Evolutionary conservation across 2,113 vertebrate genomes (phyloP).

Genomic region (Corythornis cristatus): DNA sequence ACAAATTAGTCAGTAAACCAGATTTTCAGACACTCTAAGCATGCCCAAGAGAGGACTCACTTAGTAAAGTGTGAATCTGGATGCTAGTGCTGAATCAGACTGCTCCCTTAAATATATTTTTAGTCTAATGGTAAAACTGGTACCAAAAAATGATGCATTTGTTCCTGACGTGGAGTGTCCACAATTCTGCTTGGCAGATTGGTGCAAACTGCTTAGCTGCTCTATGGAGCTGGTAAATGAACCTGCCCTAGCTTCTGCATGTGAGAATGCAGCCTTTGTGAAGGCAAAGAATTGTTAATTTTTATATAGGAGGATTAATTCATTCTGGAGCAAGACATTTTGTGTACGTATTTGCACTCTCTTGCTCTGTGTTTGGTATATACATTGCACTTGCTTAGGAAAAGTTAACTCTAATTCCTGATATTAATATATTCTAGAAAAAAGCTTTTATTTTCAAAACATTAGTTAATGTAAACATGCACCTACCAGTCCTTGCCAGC

Average conservation of each 20-base stretch:
- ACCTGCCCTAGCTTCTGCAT: not conserved
- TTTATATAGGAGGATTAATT: not conserved
- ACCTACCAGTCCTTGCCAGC: not conserved
- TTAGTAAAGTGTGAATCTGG: not conserved
- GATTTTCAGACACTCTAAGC: not conserved
- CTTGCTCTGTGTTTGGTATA: not conserved
- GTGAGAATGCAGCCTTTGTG: not conserved
- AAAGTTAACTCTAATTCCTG: not conserved
- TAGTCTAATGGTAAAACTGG: not conserved
- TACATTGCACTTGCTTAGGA: not conserved
- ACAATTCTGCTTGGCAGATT: not conserved
- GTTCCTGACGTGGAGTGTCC: not conserved
- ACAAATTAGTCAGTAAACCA: not conserved
- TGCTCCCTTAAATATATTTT: not conserved
- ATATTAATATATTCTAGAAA: not conserved
- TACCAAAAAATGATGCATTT: not conserved
- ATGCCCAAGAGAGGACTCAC: not conserved
- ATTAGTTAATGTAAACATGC: not conserved
- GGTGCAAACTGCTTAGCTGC: not conserved
- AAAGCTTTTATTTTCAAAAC: not conserved
- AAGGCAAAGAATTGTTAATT: not conserved
- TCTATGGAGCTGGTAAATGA: not conserved
- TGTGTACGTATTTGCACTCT: not conserved
- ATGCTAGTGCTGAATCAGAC: not conserved
- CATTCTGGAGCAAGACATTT: not conserved